Conservation (phyloP, 1,140 invertebrate species). For the Atta cephalotes region DNA sequence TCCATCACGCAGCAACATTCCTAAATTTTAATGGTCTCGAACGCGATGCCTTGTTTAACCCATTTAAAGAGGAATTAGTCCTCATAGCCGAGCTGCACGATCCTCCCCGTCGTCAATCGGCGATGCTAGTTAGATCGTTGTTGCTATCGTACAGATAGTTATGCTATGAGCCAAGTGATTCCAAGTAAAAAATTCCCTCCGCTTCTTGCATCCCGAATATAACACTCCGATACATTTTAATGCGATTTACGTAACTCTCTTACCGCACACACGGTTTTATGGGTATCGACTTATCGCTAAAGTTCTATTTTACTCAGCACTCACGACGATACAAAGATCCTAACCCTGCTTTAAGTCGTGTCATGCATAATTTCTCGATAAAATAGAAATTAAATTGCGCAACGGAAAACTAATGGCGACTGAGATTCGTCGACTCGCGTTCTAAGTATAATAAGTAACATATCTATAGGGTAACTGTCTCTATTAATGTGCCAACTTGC, state of each 20-base stretch:
- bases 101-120: neutral
- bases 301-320: slow-evolving; percentile 11
- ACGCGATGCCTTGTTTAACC: slow-evolving; percentile 50
- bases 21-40: slow-evolving; percentile 50
- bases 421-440: slow-evolving; percentile 11
- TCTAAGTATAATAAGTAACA: neutral
- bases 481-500: too few species aligned
- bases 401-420: slow-evolving; percentile 25
- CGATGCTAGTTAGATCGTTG: neutral
- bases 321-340: neutral
- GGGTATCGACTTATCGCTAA: slow-evolving; percentile 44
- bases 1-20: slow-evolving; percentile 18
- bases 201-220: slow-evolving; percentile 9
- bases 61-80: slow-evolving; percentile 46
- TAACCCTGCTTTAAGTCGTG: neutral
- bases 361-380: slow-evolving; percentile 28
- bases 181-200: neutral
- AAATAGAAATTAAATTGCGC: slow-evolving; percentile 32
- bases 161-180: neutral
- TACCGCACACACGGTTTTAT: slow-evolving; percentile 24
- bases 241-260: slow-evolving; percentile 41
- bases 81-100: neutral
- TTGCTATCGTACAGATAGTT: neutral
- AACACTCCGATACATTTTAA: slow-evolving; percentile 22
- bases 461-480: neutral